phyloP scores from a whole-genome alignment of 2,888 invertebrate genomes.

The Pseudoips prasinana region DNA sequence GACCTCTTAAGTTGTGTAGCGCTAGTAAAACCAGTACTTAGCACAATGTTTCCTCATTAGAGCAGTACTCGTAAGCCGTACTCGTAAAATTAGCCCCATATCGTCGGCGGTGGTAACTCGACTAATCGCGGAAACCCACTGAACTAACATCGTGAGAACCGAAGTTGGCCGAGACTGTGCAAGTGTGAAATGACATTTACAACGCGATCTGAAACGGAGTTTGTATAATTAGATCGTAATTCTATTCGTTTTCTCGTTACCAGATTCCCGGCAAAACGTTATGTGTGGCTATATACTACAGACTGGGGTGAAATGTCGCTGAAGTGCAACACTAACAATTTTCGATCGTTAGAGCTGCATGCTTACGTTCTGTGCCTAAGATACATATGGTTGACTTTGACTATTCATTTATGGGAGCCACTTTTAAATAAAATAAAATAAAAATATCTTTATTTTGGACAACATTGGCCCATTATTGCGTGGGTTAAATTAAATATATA shows the following conservation, averaged over 20 bases:
- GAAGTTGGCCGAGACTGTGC: constrained; percentile 22
- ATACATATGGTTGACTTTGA: too few relatives aligned
- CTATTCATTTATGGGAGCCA: too few relatives aligned
- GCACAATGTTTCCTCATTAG: constrained; percentile 51
- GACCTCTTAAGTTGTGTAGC: constrained; percentile 16
- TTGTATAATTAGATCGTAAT: constrained; percentile 71
- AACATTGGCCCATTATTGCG: too few relatives aligned
- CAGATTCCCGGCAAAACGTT: constrained; percentile 43
- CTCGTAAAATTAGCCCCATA: constrained; percentile 54
- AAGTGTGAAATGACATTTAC: constrained; percentile 68
- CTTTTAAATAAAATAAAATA: too few relatives aligned
- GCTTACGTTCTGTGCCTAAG: constrained; percentile 11
- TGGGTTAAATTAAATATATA: too few relatives aligned
- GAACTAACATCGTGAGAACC: constrained; percentile 48
- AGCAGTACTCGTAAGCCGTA: constrained; percentile 40
- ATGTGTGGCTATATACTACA: constrained; percentile 15
- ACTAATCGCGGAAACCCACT: constrained; percentile 49
- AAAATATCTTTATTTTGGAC: too few relatives aligned
- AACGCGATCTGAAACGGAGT: constrained; percentile 49
- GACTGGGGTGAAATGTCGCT: constrained; percentile 29
- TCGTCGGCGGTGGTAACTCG: constrained; percentile 38
- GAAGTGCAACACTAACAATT: constrained; percentile 29
- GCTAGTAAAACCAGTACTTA: constrained; percentile 20
- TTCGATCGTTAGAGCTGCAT: constrained; percentile 29
- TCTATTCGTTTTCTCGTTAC: constrained; percentile 54